phyloP scores from a whole-genome alignment of 2,113 vertebrate species.

The Vombatus ursinus region DNA sequence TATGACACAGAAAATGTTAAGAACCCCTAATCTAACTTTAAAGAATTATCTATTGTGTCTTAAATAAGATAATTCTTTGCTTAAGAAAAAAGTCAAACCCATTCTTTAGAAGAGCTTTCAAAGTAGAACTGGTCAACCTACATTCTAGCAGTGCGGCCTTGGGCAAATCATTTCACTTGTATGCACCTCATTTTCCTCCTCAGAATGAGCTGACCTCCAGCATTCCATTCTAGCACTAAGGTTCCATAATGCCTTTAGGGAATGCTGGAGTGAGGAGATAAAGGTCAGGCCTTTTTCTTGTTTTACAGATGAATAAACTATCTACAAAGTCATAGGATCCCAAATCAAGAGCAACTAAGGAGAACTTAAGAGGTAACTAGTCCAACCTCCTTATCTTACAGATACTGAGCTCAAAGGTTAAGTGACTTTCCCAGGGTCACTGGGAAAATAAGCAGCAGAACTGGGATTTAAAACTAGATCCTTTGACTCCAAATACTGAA shows the following conservation, averaged over 20 bases:
- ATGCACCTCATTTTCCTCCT: not conserved
- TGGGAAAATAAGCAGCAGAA: not conserved
- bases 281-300: not conserved
- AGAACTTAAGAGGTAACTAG: not conserved
- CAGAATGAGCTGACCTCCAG: not conserved
- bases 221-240: not conserved
- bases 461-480: not conserved
- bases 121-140: not conserved
- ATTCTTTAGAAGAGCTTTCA: not conserved
- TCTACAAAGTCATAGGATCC: not conserved
- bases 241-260: not conserved
- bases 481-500: not conserved
- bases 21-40: not conserved
- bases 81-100: not conserved
- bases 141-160: not conserved
- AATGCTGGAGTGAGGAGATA: not conserved
- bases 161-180: not conserved
- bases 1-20: not conserved
- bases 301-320: not conserved
- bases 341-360: not conserved
- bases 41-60: not conserved
- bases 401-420: not conserved
- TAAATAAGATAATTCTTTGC: not conserved
- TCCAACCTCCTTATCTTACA: not conserved
- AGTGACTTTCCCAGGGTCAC: not conserved